phyloP scores from a whole-genome alignment of 2,113 vertebrate genomes.

The Rallus limicola region DNA sequence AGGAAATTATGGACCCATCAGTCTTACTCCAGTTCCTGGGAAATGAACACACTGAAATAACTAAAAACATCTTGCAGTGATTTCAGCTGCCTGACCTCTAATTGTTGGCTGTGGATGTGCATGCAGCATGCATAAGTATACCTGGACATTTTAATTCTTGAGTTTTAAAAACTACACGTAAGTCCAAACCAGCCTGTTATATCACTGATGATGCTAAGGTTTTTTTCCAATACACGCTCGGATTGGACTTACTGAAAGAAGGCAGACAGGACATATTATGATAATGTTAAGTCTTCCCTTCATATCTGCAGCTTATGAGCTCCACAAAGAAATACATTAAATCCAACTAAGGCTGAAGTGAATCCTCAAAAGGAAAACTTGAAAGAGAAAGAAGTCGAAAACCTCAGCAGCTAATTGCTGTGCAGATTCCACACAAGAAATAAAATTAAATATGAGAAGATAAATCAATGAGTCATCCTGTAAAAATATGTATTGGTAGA shows the following conservation, averaged over 20 bases:
- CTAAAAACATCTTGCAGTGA: neutral
- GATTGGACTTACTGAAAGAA: neutral
- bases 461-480: conserved; percentile 21
- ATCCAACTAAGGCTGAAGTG: neutral
- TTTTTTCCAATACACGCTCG: neutral
- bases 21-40: too few relatives aligned
- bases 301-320: neutral
- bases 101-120: neutral
- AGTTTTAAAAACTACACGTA: neutral
- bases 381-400: conserved; percentile 30
- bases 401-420: neutral
- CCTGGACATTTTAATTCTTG: neutral
- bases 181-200: neutral
- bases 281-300: neutral
- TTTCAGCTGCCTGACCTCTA: neutral
- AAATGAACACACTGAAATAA: neutral
- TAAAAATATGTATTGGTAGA: neutral
- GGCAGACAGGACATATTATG: neutral
- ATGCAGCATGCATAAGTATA: neutral
- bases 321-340: neutral
- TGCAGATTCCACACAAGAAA: neutral
- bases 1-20: too few relatives aligned
- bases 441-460: neutral
- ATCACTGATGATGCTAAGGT: neutral
- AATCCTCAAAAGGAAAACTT: conserved; percentile 29